Evolutionary conservation across 1,140 invertebrate genomes (phyloP).

Genomic region (Diabrotica virgifera): DNA sequence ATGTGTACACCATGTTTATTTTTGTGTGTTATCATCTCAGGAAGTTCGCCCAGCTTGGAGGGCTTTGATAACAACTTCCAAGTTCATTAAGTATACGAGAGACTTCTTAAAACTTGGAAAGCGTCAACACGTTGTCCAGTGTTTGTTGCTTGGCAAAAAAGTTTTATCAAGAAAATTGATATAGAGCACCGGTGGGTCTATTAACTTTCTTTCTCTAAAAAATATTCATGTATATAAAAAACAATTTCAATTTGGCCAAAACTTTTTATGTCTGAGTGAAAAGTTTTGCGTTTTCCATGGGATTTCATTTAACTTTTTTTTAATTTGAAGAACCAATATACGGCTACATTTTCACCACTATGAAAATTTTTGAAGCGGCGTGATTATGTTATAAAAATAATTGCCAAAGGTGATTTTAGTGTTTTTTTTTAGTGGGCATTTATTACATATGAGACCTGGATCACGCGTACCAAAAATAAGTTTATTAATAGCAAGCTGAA

Average conservation of each 20-base stretch:
- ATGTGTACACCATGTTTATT: neutral
- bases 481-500: no score
- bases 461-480: no score
- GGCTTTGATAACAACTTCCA: constrained; percentile 2
- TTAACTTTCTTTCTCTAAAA: neutral
- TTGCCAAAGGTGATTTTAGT: no score
- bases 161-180: constrained; percentile 3
- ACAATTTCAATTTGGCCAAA: neutral
- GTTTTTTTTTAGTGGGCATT: no score
- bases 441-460: no score
- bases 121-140: neutral
- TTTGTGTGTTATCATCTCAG: neutral
- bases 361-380: no score
- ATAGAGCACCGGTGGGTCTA: neutral
- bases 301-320: neutral
- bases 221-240: constrained; percentile 3
- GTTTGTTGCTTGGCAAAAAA: neutral
- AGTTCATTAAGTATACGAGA: neutral
- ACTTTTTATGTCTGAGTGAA: neutral
- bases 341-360: no score
- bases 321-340: neutral
- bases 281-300: neutral
- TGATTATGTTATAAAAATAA: no score
- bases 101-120: neutral
- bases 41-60: neutral